Base-by-base conservation (phyloP, 2,888 invertebrate species). In the Hemaris fuciformis region DNA sequence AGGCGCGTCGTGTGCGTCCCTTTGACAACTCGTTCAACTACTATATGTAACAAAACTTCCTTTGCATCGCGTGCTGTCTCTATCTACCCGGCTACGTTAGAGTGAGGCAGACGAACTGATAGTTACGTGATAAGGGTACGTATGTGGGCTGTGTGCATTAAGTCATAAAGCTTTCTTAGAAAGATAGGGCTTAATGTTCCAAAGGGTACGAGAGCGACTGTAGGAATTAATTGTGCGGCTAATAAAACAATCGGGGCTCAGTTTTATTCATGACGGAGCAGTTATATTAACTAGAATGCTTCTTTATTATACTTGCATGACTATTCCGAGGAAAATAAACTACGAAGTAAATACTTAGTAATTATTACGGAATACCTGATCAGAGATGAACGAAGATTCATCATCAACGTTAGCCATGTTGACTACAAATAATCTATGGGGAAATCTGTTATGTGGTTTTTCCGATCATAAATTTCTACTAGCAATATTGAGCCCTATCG, bases 41-140 rank as follows among this genome's bases (percentile, higher is more conserved):
- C 57, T 45, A 20, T 34, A 27, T 68, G 66, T 73, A 71, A 71
- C 68, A 61, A 63, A 76, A 74, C 70, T 75, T 69, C 61, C 43
- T 60, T 63, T 64, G 62, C 48, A 62, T 62, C 23, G 57, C 53
- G 45, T 38, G 20, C 38, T 57, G 6, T 69, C 69, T 60, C 63
- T 23, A 5, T 74, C 65, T 64, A 27, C 53, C 53, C 8, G 7
- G 1, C 1, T 8, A 13, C 6, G 59, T 38, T 43, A 56, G 66
- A 72, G 38, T 48, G 61, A 59, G 68, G 67, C 56, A 22, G 31
- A 7, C n/a, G 18, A 53, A 60, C 27, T 57, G 61, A 66, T 64
- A 48, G 60, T 20, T 69, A 58, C 67, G 60, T 64, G 62, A 72
- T 70, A 66, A 67, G 69, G 66, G 67, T 61, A 63, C 58, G 63